Conservation (phyloP, 2,797 vertebrate genomes). For the Pseudochaenichthys georgianus region DNA sequence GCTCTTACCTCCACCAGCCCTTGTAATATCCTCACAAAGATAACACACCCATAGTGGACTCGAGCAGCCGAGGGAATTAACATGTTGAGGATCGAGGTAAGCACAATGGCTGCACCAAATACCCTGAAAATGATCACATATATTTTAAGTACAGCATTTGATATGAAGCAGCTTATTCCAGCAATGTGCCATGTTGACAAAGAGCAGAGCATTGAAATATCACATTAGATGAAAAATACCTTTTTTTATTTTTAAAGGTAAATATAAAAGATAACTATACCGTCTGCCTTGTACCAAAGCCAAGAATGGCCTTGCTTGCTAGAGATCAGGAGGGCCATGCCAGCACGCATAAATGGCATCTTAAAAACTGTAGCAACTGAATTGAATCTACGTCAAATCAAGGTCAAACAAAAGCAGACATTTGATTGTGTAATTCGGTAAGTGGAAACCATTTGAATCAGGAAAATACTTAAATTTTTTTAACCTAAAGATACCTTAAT, state of each 20-base stretch:
- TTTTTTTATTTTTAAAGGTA: not conserved
- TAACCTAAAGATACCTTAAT: no score
- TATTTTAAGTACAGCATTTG: constrained; percentile 16
- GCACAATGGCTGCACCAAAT: constrained; percentile 94
- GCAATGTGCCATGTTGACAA: not conserved
- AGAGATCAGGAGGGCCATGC: no score
- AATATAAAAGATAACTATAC: not conserved
- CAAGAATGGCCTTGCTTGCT: no score
- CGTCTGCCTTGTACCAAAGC: no score
- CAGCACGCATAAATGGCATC: no score
- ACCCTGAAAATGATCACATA: constrained; percentile 85
- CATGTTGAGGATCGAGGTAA: constrained; percentile 97
- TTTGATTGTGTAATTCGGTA: no score
- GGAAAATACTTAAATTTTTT: no score
- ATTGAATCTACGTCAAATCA: no score
- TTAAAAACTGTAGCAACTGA: no score
- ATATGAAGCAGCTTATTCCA: not conserved
- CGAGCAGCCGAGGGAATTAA: constrained; percentile 95
- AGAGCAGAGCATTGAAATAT: not conserved
- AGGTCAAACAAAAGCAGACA: no score
- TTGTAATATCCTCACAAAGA: constrained; percentile 96
- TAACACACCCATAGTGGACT: constrained; percentile 95
- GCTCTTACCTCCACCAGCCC: constrained; percentile 94
- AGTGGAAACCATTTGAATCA: no score
- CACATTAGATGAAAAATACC: not conserved